Percentiles rank a stretch among this genome's conserved stretches.
Evolutionary conservation across 2,797 vertebrate species (phyloP).

Genomic region (Acanthis flammea): DNA sequence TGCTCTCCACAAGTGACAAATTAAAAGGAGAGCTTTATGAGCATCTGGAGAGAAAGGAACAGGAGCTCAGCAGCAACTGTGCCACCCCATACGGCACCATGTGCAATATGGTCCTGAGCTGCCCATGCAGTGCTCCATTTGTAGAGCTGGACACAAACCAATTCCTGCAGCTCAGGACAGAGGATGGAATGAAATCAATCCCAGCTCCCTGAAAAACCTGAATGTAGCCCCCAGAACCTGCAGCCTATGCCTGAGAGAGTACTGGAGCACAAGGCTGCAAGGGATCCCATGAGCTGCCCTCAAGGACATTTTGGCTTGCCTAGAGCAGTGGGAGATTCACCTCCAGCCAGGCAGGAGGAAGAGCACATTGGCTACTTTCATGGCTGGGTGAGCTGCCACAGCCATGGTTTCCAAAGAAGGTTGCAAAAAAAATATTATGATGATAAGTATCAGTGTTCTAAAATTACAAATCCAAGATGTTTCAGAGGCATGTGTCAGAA

Average conservation of each 20-base stretch:
- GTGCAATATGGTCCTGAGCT: not conserved
- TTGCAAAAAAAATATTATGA: not conserved
- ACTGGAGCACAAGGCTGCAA: accelerated
- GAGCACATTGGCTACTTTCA: not conserved
- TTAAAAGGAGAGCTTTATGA: not conserved
- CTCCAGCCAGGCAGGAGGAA: not conserved
- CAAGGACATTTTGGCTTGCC: not conserved
- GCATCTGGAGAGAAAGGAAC: not conserved
- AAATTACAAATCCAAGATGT: too few relatives aligned
- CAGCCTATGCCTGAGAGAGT: not conserved
- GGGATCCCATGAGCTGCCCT: not conserved
- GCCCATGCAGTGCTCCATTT: not conserved
- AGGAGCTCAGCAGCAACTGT: not conserved
- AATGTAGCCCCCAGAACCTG: not conserved
- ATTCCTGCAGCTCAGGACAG: not conserved
- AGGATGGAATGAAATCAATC: not conserved
- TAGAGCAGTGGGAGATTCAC: not conserved
- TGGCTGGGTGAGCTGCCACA: not conserved
- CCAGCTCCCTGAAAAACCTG: not conserved
- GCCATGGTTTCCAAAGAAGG: not conserved
- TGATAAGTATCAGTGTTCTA: too few relatives aligned
- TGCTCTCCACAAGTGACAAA: not conserved
- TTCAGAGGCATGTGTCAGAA: too few relatives aligned
- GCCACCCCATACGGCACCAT: not conserved
- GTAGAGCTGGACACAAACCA: not conserved